Evolutionary conservation across 2,113 vertebrate species (phyloP).

Genomic region (Anhinga rufa): DNA sequence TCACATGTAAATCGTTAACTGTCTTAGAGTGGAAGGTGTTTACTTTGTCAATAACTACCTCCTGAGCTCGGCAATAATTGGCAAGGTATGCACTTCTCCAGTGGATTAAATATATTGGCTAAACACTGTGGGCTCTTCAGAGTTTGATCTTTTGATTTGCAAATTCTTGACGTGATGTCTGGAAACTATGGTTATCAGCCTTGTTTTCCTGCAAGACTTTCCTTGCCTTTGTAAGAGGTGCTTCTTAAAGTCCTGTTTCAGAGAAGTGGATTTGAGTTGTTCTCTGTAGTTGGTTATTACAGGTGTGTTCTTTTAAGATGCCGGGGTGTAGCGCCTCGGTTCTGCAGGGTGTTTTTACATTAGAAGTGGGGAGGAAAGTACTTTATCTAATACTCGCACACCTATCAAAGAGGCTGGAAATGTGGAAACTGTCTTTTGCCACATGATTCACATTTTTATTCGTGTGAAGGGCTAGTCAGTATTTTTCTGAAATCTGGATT

Average conservation of each 20-base stretch:
- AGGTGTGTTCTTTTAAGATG: fast-evolving
- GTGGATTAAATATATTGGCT: background rate
- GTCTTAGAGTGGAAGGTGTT: background rate
- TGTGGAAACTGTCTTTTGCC: background rate
- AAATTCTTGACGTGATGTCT: background rate
- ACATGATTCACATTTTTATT: background rate
- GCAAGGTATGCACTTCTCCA: background rate
- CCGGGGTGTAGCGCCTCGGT: background rate
- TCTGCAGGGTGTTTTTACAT: background rate
- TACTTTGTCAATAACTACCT: slow-evolving; percentile 51
- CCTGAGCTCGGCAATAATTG: slow-evolving; percentile 35
- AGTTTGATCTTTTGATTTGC: background rate
- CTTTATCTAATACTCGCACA: background rate
- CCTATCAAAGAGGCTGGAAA: background rate
- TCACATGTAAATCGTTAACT: background rate
- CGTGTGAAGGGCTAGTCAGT: background rate
- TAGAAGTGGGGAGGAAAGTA: background rate
- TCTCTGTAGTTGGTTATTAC: background rate
- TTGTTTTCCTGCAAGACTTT: background rate
- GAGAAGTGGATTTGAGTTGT: background rate
- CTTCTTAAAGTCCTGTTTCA: background rate
- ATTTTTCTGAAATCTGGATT: background rate
- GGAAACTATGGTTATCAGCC: background rate
- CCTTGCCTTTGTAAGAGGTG: background rate
- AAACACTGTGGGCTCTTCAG: background rate